These are phyloP conservation scores for Acestrorhynchus altus DNA, from an alignment of 2,797 vertebrate genomes.

Conservation along the genomic window DNA sequence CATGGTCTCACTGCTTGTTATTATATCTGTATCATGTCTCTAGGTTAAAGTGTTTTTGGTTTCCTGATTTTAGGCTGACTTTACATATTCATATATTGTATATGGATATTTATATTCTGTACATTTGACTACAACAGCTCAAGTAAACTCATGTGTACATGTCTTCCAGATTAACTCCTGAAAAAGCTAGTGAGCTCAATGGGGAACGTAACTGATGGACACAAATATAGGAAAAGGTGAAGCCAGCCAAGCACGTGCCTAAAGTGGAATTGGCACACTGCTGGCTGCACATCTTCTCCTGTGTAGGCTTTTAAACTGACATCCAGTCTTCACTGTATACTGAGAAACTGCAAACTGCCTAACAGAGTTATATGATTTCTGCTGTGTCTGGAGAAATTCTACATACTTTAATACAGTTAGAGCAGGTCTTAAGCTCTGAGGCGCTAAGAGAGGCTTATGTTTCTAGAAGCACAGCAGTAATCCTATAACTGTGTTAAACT, in stretches of 20 bases:
- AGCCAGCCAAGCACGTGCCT: not conserved
- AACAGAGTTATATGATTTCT: constrained; percentile 58
- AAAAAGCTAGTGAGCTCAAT: not conserved
- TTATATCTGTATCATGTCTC: too few relatives aligned
- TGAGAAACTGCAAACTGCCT: constrained; percentile 56
- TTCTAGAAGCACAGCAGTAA: constrained; percentile 61
- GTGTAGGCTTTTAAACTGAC: constrained; percentile 48
- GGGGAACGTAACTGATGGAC: not conserved
- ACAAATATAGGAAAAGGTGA: not conserved
- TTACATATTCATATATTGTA: too few relatives aligned
- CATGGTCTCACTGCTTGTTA: too few relatives aligned
- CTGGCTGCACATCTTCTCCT: constrained; percentile 26
- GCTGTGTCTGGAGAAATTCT: constrained; percentile 60
- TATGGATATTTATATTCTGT: too few relatives aligned
- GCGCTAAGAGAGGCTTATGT: constrained; percentile 60
- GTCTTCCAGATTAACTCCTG: too few relatives aligned
- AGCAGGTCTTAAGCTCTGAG: constrained; percentile 56
- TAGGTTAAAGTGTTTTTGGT: too few relatives aligned
- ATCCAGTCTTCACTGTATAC: constrained; percentile 48
- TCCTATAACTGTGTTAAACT: constrained; percentile 62
- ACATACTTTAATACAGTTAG: constrained; percentile 62
- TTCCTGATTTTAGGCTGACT: too few relatives aligned
- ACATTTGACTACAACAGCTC: too few relatives aligned
- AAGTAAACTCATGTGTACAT: too few relatives aligned
- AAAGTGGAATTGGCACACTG: constrained; percentile 12